Base-by-base conservation (phyloP, 1,140 invertebrate genomes). In the Dendrolimus kikuchii region DNA sequence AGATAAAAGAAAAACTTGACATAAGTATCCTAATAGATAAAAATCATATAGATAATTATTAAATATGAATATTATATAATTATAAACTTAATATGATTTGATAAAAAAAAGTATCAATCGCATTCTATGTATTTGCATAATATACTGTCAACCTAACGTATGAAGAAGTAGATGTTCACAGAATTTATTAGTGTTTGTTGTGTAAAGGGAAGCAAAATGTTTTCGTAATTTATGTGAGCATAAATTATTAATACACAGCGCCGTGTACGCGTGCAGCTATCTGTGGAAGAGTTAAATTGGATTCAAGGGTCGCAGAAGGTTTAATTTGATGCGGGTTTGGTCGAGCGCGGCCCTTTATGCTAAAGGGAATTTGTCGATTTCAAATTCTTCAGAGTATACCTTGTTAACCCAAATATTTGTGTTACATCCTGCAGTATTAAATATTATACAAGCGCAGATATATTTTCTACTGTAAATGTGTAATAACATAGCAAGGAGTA, bases 201-300 rank as follows among this genome's bases (percentile, higher is more conserved):
- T 62, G 56, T 49, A 57, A 49, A 64, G 67, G 57, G 62, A 65
- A 67, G 65, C 54, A 72, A 64, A 69, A 67, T 66, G 54, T 66
- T 68, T 68, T 61, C 49, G 61, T 68, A 71, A 74, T 74, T 77
- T 77, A 77, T 72, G 63, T 68, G 60, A 45, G 66, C 59, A 74
- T 73, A 68, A 69, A 77, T 74, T 72, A 73, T 72, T 64, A 69
- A 71, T 65, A 68, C 40, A 53, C 41, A 61, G 54, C 59, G 58
- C 53, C 58, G 40, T 38, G 45, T 49, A 56, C 43, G 60, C 54
- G 38, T 59, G 58, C 57, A 60, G 55, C 59, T 77, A 72, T 73
- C 69, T 66, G 68, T 59, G 52, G 62, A 69, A 68, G 62, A 72
- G 66, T 69, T 73, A 70, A 73, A 77, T 77, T 74, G 63, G 69